These are phyloP conservation scores for Urocitellus parryii DNA, from an alignment of 2,113 vertebrate genomes.

Conservation along the genomic window DNA sequence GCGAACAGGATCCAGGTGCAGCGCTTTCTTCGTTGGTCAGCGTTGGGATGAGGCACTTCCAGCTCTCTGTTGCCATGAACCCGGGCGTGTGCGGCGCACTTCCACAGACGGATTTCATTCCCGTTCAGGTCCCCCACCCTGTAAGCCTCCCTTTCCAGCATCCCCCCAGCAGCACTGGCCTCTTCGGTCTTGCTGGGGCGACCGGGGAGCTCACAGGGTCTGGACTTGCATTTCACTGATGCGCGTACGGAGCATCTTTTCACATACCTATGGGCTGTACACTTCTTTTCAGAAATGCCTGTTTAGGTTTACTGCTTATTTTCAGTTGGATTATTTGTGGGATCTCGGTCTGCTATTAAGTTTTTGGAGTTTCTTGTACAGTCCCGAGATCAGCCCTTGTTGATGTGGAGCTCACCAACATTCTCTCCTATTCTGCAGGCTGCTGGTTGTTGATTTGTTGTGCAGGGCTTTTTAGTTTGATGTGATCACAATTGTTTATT, in stretches of 20 bases:
- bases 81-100: no score
- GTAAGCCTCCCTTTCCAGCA: background rate
- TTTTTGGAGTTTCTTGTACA: background rate
- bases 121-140: background rate
- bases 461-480: background rate
- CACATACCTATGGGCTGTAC: background rate
- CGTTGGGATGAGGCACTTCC: no score
- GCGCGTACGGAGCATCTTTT: background rate
- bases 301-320: background rate
- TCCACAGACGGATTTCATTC: no score
- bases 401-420: no score
- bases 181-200: background rate
- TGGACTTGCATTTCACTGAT: background rate
- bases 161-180: background rate
- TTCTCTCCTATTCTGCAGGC: no score
- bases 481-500: background rate
- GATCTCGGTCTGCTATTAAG: no score
- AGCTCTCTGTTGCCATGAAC: background rate
- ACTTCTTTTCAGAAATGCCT: background rate
- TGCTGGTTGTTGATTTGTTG: background rate
- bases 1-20: background rate
- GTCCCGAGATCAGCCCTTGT: background rate
- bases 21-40: no score
- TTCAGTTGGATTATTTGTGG: background rate
- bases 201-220: fast-evolving